These are phyloP conservation scores for Ormyrus rosae DNA, from an alignment of 2,888 invertebrate species.

Conservation along the genomic window DNA sequence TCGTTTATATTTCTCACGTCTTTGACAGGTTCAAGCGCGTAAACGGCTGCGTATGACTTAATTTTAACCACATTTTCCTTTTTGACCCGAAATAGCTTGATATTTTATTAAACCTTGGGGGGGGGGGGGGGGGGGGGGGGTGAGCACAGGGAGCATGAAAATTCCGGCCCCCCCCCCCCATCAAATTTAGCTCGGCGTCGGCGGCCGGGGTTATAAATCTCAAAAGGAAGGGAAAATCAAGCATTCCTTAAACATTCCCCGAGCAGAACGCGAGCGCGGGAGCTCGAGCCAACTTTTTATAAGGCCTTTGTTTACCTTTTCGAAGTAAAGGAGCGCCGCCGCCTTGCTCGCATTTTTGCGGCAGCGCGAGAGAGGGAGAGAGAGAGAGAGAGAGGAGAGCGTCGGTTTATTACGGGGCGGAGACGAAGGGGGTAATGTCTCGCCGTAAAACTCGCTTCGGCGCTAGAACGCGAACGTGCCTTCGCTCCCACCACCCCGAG, in stretches of 20 bases:
- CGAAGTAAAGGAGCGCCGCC: conserved; percentile 1
- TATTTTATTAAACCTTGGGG: conserved; percentile 29
- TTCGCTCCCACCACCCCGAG: not conserved
- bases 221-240: conserved; percentile 1
- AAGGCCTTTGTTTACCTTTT: conserved; percentile 44
- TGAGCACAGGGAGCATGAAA: conserved; percentile 22
- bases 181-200: conserved; percentile 19
- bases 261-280: not conserved
- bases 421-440: conserved; percentile 39
- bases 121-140: not conserved
- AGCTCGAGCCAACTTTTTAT: conserved; percentile 37
- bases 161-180: conserved; percentile 25
- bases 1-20: too few relatives aligned
- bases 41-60: too few relatives aligned
- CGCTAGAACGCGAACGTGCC: conserved; percentile 25
- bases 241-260: conserved; percentile 42
- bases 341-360: conserved; percentile 27
- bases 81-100: not conserved
- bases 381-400: not conserved
- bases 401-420: conserved; percentile 46
- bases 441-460: conserved; percentile 46
- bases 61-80: too few relatives aligned
- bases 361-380: not conserved
- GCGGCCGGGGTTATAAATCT: conserved; percentile 25
- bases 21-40: too few relatives aligned